A percentile compares a stretch with the other conserved stretches of the same genome.
Conservation (phyloP, 2,113 vertebrate genomes). For the Rhinogobius similis region DNA sequence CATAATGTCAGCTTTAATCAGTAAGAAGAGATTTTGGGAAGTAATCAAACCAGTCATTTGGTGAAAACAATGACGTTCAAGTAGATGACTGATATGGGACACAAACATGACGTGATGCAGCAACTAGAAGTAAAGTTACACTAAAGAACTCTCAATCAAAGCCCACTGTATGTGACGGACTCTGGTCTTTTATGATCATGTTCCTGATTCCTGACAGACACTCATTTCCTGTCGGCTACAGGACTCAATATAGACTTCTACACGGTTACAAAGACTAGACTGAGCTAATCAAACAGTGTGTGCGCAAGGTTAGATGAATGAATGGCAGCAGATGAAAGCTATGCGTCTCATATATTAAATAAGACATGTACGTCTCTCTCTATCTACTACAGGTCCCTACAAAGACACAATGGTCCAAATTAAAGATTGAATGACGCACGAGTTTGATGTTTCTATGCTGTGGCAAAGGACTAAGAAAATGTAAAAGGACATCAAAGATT, state of each 20-base stretch:
- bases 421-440: background rate
- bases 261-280: constrained; percentile 15
- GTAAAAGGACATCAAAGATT: too few relatives aligned
- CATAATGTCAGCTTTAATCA: too few relatives aligned
- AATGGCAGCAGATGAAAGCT: constrained; percentile 27
- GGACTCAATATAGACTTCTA: constrained; percentile 8
- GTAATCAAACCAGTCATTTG: too few relatives aligned
- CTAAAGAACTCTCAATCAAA: background rate
- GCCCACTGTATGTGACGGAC: background rate
- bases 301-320: constrained; percentile 19
- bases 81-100: too few relatives aligned
- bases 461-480: background rate
- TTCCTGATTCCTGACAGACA: constrained; percentile 7
- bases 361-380: background rate
- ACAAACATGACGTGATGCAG: background rate
- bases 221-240: constrained; percentile 43
- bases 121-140: background rate
- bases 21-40: too few relatives aligned
- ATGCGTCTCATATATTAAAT: constrained; percentile 18
- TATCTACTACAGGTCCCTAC: constrained; percentile 4
- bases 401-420: background rate
- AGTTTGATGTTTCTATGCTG: background rate
- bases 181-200: background rate
- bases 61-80: background rate
- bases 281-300: constrained; percentile 16